These are phyloP conservation scores for Nyctibius bracteatus DNA, from an alignment of 2,113 vertebrate species.

Conservation along the genomic window DNA sequence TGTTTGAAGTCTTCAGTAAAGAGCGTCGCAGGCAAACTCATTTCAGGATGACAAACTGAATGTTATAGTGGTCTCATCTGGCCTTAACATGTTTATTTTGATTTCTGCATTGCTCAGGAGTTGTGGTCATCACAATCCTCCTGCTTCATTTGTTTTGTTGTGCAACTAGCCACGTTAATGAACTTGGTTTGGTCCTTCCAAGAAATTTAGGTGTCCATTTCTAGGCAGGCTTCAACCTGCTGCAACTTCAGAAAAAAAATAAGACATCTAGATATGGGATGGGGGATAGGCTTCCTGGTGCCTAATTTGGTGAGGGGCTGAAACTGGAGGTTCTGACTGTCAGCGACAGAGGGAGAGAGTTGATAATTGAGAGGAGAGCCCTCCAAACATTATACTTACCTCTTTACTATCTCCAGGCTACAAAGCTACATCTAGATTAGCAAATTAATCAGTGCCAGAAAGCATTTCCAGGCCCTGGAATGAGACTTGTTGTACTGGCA, in stretches of 20 bases:
- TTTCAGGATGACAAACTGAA: neutral
- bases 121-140: neutral
- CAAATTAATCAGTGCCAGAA: neutral
- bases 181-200: neutral
- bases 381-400: neutral
- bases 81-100: neutral
- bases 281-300: neutral
- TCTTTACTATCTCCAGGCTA: neutral
- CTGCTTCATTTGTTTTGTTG: neutral
- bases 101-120: neutral
- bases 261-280: neutral
- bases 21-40: accelerated
- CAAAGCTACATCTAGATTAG: neutral
- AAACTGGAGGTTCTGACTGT: neutral
- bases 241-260: neutral
- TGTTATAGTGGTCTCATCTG: neutral
- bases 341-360: neutral
- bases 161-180: neutral
- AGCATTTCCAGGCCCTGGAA: neutral
- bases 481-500: neutral
- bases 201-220: neutral
- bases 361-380: neutral
- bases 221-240: neutral
- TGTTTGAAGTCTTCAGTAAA: neutral
- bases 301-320: neutral